Base-by-base conservation (phyloP, 2,888 invertebrate species). In the Heliconius ismenius region DNA sequence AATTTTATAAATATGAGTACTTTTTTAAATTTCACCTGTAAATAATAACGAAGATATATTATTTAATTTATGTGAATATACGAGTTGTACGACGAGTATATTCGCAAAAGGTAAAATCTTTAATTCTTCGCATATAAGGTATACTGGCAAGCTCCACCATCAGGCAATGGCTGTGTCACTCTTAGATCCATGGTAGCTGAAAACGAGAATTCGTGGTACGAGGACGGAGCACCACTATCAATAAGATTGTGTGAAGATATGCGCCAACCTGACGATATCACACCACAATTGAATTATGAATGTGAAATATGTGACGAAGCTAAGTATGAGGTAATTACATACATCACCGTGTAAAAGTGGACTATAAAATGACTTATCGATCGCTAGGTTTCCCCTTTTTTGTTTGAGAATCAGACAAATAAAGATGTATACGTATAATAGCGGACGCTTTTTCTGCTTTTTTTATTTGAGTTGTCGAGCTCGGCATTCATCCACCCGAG, bases 301-400 rank as follows among this genome's bases (percentile, higher is more conserved):
- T 93, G 93, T 70, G 81, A 86, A 21, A 87, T 90, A 15, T 93
- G 93, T 80, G 92, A 92, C 74, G 93, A 93, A 80, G 93, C 93
- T 70, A 93, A 93, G 81, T 93, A 93, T 83, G 93, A 93, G 89
- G 93, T 92, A 78, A 75, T 58, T 9, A 39, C 13, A 39, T 9
- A 32, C 32, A 32, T 60, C 13, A 49, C 15, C 49, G 6, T 43
- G 2, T 7, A 49, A 49, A 18, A 49, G 49, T 49, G 15, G 15
- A 49, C 1, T 43, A 58, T 63, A 63, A 26, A 63, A n/a, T 58
- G 10, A 63, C 9, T 63, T 63, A 63, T 32, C 21, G 63, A 63
- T 26, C 15, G 18, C 21, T 26, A 32, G 10, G 26, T 63, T 63
- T 32, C 49, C 7, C 9, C 9, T 49, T 49, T 49, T 21, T 9